Evolutionary conservation across 2,113 vertebrate species (phyloP), one percentile per base, ranked within the genome.

Genomic region (Pomatorhinus ruficollis): DNA sequence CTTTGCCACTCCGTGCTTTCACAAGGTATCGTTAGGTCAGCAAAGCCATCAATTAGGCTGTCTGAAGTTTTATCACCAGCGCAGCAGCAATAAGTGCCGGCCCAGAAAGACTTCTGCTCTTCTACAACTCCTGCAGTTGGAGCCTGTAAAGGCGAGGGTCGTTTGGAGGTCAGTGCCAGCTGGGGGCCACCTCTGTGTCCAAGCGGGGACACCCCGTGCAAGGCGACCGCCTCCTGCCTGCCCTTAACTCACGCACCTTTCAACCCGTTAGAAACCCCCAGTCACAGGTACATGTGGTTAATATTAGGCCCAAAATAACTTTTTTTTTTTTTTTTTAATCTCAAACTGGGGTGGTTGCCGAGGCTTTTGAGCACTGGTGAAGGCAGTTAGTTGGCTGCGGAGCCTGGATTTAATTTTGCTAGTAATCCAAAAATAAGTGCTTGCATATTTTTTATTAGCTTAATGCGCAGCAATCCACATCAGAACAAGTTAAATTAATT

Each of bases 61-160:
- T 99, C 99, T 99, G 98, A 99, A 99, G 99, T 99, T 99, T 99
- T 99, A 99, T 99, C 99, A 99, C 99, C 99, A 97, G 97, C 98
- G 97, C 98, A 98, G 99, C 98, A 97, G 99, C 99, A 98, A 98
- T 99, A 99, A 99, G 98, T 98, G 98, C 98, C 95, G 98, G 98
- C 98, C 98, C 98, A 99, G 98, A 99, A 98, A 99, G 98, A 98
- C 98, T 98, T 98, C 98, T 98, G 98, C 97, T 98, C 98, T 96
- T 98, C 97, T 97, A 97, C 98, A 98, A 97, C 98, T 98, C 98
- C 99, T 98, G 98, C 98, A 97, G 98, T 98, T 98, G 98, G 98
- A 98, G 98, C 98, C 98, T 97, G 98, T 98, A 97, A 98, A 99
- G 98, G 97, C 97, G 80, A 98, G 98, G 99, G 99, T 99, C 99